Evolutionary conservation across 2,113 vertebrate species (phyloP), one percentile per base, ranked within the genome.

Genomic region (Dinomys branickii): DNA sequence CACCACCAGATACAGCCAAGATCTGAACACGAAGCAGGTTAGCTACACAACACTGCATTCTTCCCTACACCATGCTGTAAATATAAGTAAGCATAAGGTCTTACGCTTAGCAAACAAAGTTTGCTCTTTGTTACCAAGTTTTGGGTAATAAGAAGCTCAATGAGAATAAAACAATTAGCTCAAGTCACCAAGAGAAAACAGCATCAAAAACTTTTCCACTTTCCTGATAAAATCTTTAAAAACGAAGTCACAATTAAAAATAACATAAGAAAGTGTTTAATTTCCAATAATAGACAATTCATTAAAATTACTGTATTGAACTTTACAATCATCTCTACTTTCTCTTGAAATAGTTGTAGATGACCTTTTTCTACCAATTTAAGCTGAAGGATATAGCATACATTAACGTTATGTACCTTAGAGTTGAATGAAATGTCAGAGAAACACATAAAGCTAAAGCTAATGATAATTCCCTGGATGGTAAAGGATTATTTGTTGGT

Each of bases 131-230:
- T 41, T 73, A 93, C 38, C 47, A 85, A 84, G 20, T 88, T 96
- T 85, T 56, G 85, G 13, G 19, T n/a, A 86, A 86, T 28, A 94
- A 56, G 56, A 28, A 89, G 20, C 33, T 94, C 50, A 41, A 81
- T 87, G n/a, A 94, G 63, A 87, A 90, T 47, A 86, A 96, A 88
- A 97, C 28, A 47, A 92, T 71, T 41, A 90, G 52, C 28, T 89
- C 13, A 44, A 52, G 16, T 73, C 59, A 83, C 85, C 90, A 26
- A 87, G 35, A 83, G 38, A 35, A 77, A 91, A 59, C 58, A 94
- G 81, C 19, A 90, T 19, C 28, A 14, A 82, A 78, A 96, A 78
- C 19, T 17, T 77, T 89, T 19, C 44, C 61, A 81, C 9, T 82
- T 94, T 94, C 30, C 41, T 90, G 50, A 92, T 30, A 83, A 92